A percentile compares a stretch with the other conserved stretches of the same genome.
phyloP scores from a whole-genome alignment of 2,113 vertebrate species.

The Brevimyrus niger region DNA sequence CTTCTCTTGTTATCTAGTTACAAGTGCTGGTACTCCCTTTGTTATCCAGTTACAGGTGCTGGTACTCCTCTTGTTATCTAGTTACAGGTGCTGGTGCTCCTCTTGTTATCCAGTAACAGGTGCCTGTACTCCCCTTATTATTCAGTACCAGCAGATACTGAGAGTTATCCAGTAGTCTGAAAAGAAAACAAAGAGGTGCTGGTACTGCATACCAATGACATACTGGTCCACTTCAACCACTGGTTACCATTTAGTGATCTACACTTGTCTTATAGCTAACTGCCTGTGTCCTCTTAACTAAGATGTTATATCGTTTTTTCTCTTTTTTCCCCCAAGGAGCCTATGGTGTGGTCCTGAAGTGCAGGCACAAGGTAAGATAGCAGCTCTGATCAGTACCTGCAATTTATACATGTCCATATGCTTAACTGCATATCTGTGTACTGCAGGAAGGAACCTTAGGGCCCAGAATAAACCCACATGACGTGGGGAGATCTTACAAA shows the following conservation, averaged over 20 bases:
- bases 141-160: background rate
- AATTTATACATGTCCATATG: background rate
- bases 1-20: no score
- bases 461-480: background rate
- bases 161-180: background rate
- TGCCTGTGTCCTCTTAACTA: background rate
- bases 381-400: background rate
- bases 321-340: constrained; percentile 69
- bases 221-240: background rate
- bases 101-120: no score
- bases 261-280: background rate
- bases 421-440: background rate
- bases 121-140: background rate
- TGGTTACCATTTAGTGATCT: background rate
- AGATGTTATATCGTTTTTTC: background rate
- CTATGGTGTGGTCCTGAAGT: constrained; percentile 98
- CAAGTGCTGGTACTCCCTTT: no score
- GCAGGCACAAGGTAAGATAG: constrained; percentile 89
- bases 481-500: background rate
- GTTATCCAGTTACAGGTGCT: no score
- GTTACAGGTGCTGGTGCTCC: no score
- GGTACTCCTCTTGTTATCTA: no score
- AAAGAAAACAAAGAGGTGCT: background rate
- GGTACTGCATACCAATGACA: background rate
- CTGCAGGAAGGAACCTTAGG: background rate